Evolutionary conservation across 92 coral and sea anemone species (phyloP).

Genomic region (Paramuricea clavata): DNA sequence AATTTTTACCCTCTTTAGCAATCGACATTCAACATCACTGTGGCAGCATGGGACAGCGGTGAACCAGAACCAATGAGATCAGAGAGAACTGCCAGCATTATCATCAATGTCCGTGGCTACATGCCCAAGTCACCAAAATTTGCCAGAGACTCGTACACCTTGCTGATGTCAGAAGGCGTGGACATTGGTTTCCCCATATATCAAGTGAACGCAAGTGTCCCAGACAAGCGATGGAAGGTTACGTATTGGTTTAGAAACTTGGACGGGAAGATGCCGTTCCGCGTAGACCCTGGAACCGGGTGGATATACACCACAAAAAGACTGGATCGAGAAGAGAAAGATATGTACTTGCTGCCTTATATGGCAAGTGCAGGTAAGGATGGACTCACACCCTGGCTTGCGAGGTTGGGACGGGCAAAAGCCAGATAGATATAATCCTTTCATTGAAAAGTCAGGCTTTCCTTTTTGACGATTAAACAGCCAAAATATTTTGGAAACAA

Average conservation of each 20-base stretch:
- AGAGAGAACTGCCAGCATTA: conserved; percentile 6
- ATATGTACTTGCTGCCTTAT: not conserved
- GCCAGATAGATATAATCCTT: too few relatives aligned
- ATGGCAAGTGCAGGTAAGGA: conserved; percentile 40
- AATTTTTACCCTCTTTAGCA: not conserved
- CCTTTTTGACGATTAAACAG: too few relatives aligned
- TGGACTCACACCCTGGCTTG: too few relatives aligned
- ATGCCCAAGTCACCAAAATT: not conserved
- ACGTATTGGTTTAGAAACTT: conserved; percentile 19
- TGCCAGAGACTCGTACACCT: conserved; percentile 3
- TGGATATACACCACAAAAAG: conserved; percentile 32
- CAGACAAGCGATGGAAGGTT: not conserved
- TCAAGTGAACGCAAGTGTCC: conserved; percentile 28
- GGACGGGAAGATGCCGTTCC: conserved; percentile 24
- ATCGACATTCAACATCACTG: conserved; percentile 38
- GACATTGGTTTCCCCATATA: not conserved
- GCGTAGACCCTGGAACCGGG: conserved; percentile 13
- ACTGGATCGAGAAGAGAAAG: conserved; percentile 44
- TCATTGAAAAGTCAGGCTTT: too few relatives aligned
- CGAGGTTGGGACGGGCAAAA: too few relatives aligned
- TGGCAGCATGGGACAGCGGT: conserved; percentile 40
- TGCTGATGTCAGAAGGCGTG: conserved; percentile 19
- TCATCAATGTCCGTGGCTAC: conserved; percentile 20
- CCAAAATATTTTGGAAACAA: too few relatives aligned
- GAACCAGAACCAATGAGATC: conserved; percentile 17